Percentiles rank a stretch among this genome's conserved stretches.
phyloP scores from a whole-genome alignment of 2,888 invertebrate species.

The Ophion obscuratus region DNA sequence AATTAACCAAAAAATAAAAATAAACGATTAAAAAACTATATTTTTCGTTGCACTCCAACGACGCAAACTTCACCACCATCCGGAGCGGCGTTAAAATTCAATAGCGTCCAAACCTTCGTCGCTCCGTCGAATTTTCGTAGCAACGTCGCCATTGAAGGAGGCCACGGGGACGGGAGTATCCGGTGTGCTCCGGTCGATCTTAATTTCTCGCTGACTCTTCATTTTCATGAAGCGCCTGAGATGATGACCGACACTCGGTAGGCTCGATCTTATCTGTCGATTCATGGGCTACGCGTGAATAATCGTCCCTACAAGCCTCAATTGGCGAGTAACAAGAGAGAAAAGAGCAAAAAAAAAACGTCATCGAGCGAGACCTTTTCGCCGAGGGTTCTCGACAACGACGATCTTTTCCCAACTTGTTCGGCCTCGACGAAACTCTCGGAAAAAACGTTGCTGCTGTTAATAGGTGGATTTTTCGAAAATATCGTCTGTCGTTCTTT shows the following conservation, averaged over 20 bases:
- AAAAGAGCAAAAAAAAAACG: neutral
- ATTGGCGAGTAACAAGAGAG: neutral
- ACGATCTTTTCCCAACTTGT: slow-evolving; percentile 36
- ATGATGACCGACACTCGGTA: slow-evolving; percentile 72
- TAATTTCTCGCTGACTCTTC: slow-evolving; percentile 61
- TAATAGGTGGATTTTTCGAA: slow-evolving; percentile 41
- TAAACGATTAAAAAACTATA: too few species aligned
- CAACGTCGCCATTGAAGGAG: slow-evolving; percentile 14
- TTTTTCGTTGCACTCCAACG: too few species aligned
- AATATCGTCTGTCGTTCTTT: slow-evolving; percentile 35
- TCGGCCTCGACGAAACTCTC: slow-evolving; percentile 33
- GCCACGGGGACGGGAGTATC: slow-evolving; percentile 17
- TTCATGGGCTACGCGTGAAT: slow-evolving; percentile 21
- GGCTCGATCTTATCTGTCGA: slow-evolving; percentile 73
- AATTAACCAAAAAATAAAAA: too few species aligned
- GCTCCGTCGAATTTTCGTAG: slow-evolving; percentile 7
- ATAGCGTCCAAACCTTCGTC: slow-evolving; percentile 5
- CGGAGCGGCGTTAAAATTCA: neutral
- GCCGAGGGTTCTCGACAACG: slow-evolving; percentile 42
- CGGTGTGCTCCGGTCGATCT: slow-evolving; percentile 45
- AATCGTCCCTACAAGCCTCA: slow-evolving; percentile 18
- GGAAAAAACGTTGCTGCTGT: slow-evolving; percentile 42
- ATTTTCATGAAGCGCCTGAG: slow-evolving; percentile 74
- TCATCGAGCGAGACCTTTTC: slow-evolving; percentile 55
- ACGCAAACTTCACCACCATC: too few species aligned